These are phyloP conservation scores for Hypselothyrea guttata DNA, from an alignment of 2,888 invertebrate genomes.

Conservation along the genomic window DNA sequence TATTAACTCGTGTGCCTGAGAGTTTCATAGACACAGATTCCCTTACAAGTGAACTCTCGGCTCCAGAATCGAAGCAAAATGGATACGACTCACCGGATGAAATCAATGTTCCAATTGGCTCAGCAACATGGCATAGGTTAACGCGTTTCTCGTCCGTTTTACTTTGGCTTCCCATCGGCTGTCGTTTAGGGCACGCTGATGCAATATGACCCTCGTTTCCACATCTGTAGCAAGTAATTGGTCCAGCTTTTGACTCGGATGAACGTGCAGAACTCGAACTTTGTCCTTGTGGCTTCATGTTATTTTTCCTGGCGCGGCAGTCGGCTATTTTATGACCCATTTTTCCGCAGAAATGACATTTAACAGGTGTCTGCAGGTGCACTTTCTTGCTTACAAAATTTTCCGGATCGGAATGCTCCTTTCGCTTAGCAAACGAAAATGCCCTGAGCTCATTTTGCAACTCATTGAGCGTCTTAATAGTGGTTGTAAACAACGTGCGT, in stretches of 20 bases:
- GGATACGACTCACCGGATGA: constrained; percentile 13
- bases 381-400: neutral
- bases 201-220: constrained; percentile 10
- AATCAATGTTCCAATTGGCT: constrained; percentile 10
- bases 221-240: constrained; percentile 1
- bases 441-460: neutral
- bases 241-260: neutral
- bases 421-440: constrained; percentile 1
- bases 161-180: neutral
- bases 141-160: constrained; percentile 7
- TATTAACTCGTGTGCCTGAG: neutral
- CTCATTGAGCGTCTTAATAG: neutral
- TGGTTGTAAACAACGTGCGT: neutral
- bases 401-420: neutral
- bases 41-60: neutral
- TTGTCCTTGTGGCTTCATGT: neutral
- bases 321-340: constrained; percentile 10
- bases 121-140: constrained; percentile 12
- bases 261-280: neutral
- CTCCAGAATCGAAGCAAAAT: constrained; percentile 12
- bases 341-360: constrained; percentile 10
- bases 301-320: constrained; percentile 6
- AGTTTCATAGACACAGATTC: neutral
- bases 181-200: constrained; percentile 7
- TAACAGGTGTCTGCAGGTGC: neutral